Evolutionary conservation across 2,113 vertebrate genomes (phyloP), one percentile per base, ranked within the genome.

Genomic region (Alces alces): DNA sequence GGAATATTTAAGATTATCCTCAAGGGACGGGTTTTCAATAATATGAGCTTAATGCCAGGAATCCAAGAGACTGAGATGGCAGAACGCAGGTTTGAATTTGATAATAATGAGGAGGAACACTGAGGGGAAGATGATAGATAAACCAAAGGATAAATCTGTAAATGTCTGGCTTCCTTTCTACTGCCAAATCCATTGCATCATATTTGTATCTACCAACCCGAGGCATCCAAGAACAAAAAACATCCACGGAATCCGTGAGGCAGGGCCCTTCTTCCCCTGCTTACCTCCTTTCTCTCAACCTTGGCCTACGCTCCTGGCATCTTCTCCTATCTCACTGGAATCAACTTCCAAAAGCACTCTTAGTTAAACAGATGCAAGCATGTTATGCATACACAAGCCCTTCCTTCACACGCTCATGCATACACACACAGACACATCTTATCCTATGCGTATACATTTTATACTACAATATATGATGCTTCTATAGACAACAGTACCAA

Each of bases 211-310:
- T 39, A 28, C 10, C 21, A 64, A 64, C 9, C 28, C 6, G 36
- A 45, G 25, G 6, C 25, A n/a, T 25, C 55, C 3, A 57, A 36
- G 9, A 87, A 28, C 36, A 92, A 39, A 79, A 43, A 45, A 70
- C 5, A 15, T 36, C 3, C 25, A 2, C 2, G 50, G 5, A 47
- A 86, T 27, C 11, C 7, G 1, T 50, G 17, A 15, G 11, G 61
- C 4, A 23, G 3, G 6, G 1, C 1, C 7, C 86, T 21, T 6
- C 6, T 28, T 30, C 66, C 25, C 2, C 21, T n/a, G 0, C 19
- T 39, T 13, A n/a, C 16, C 55, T n/a, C 9, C 21, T n/a, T 54
- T 12, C 27, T 28, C 27, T 52, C 80, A 36, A 3, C 13, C 23
- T 47, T 27, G 61, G 43, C 33, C 52, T 79, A 4, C 1, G 30